Conservation (phyloP, 2,797 vertebrate species). For the Liparis tanakae region DNA sequence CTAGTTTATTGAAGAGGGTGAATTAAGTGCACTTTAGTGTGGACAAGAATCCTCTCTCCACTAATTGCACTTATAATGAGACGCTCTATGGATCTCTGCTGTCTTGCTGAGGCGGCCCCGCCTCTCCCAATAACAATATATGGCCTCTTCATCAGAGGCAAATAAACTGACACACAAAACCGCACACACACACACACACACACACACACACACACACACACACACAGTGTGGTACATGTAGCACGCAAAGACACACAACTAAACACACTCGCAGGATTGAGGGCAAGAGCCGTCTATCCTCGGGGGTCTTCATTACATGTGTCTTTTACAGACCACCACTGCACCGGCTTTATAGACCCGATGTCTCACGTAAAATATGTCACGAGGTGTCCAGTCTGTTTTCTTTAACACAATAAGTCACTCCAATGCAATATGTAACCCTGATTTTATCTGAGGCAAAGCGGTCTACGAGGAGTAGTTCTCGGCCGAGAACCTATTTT, state of each 20-base stretch:
- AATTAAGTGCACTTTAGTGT: slow-evolving; percentile 69
- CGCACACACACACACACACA: not conserved
- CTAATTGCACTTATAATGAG: slow-evolving; percentile 63
- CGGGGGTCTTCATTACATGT: slow-evolving; percentile 66
- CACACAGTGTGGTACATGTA: not conserved
- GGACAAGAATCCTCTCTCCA: slow-evolving; percentile 62
- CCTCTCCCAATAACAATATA: slow-evolving; percentile 51
- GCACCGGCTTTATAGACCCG: slow-evolving; percentile 12
- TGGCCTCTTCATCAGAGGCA: slow-evolving; percentile 48
- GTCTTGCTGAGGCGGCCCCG: slow-evolving; percentile 30
- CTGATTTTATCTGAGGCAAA: slow-evolving; percentile 19
- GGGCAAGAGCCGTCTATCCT: slow-evolving; percentile 57
- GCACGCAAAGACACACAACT: slow-evolving; percentile 13
- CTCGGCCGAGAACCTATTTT: slow-evolving; percentile 17
- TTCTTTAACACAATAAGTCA: slow-evolving; percentile 33
- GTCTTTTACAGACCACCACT: slow-evolving; percentile 26
- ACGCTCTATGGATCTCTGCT: slow-evolving; percentile 37
- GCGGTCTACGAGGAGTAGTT: not conserved
- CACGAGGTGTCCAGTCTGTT: slow-evolving; percentile 20
- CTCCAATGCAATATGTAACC: slow-evolving; percentile 18
- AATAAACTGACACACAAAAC: slow-evolving; percentile 39
- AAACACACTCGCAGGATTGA: slow-evolving; percentile 34
- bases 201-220: not conserved
- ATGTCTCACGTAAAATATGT: slow-evolving; percentile 15
- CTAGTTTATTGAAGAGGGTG: slow-evolving; percentile 56